Conservation (phyloP, 2,113 vertebrate genomes). For the Entelurus aequoreus region DNA sequence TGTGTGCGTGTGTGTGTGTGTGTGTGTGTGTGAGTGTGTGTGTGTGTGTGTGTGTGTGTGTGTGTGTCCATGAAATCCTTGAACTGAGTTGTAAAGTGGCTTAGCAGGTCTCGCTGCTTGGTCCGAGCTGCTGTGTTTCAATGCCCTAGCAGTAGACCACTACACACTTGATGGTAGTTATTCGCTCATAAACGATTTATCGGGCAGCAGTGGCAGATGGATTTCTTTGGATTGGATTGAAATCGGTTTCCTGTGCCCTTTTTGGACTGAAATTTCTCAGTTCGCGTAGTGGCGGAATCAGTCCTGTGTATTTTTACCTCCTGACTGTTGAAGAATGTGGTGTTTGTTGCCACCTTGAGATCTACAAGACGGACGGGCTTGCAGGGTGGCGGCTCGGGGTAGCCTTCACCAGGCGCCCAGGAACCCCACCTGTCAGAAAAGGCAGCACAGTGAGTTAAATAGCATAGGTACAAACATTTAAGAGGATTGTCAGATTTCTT, state of each 20-base stretch:
- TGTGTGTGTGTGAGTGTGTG: neutral
- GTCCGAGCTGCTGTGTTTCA: conserved; percentile 20
- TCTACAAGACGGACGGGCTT: conserved; percentile 57
- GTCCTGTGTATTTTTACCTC: neutral
- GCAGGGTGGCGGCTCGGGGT: conserved; percentile 50
- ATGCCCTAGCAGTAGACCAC: conserved; percentile 19
- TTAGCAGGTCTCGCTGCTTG: conserved; percentile 53
- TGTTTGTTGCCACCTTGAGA: conserved; percentile 30
- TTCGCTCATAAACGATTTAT: neutral
- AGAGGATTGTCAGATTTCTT: conserved; percentile 30
- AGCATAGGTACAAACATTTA: neutral
- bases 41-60: conserved; percentile 16
- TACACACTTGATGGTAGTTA: neutral
- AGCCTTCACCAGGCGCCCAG: conserved; percentile 44
- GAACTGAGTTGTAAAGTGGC: conserved; percentile 63
- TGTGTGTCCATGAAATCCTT: conserved; percentile 57
- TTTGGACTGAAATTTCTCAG: neutral
- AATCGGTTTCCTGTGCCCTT: neutral
- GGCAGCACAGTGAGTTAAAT: conserved; percentile 39
- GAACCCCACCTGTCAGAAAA: conserved; percentile 46
- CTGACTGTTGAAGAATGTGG: conserved; percentile 24
- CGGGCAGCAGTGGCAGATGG: neutral
- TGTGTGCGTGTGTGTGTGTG: conserved; percentile 18
- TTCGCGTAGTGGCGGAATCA: neutral
- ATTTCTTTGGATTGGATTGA: conserved; percentile 1